These are phyloP conservation scores for Aphaenogaster ashmeadi DNA, from an alignment of 1,140 invertebrate genomes.

Conservation along the genomic window DNA sequence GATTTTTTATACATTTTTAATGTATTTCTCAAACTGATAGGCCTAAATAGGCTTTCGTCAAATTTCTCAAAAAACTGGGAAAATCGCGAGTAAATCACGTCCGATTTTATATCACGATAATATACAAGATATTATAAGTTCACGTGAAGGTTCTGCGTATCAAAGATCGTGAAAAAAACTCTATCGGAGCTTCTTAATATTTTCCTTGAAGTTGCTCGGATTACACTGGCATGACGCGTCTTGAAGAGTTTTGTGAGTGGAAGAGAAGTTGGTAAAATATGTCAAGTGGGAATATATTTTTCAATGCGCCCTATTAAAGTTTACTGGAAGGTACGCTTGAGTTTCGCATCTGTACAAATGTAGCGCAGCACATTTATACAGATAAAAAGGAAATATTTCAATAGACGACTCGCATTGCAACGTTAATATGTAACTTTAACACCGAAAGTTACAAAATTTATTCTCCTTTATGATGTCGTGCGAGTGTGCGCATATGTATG, in stretches of 20 bases:
- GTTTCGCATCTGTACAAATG: neutral
- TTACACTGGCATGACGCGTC: neutral
- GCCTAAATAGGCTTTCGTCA: neutral
- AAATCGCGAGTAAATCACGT: neutral
- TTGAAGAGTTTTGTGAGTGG: slow-evolving; percentile 7
- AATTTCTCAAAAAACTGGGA: neutral
- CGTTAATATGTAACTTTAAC: neutral
- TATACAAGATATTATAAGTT: neutral
- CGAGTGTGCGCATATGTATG: neutral
- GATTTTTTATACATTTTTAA: neutral
- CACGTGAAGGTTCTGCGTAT: neutral
- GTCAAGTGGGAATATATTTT: neutral
- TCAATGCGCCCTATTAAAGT: neutral
- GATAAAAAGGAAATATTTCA: slow-evolving; percentile 7
- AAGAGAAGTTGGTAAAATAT: slow-evolving; percentile 16
- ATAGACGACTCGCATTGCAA: neutral
- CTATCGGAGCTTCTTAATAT: neutral
- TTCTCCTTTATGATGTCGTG: neutral
- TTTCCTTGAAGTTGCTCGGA: neutral
- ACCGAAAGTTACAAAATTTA: neutral
- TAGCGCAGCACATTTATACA: neutral
- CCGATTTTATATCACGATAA: neutral
- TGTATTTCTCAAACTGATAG: neutral
- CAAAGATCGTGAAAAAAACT: neutral
- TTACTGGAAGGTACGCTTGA: neutral